phyloP scores from a whole-genome alignment of 2,888 invertebrate species.

The Andrena chrysosceles region DNA sequence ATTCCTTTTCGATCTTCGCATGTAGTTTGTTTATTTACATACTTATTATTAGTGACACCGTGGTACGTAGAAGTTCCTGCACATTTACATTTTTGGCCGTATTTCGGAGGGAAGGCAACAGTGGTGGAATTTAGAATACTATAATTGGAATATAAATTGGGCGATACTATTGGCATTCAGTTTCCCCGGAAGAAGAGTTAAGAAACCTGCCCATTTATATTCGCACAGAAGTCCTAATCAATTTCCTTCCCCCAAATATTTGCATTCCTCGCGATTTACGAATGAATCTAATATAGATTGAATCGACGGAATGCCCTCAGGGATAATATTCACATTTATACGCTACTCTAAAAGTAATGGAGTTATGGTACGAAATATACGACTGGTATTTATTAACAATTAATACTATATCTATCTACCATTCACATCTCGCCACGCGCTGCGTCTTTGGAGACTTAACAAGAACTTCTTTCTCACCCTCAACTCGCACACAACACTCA shows the following conservation, averaged over 20 bases:
- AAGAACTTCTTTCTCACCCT: background rate
- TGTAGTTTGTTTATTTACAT: slow-evolving; percentile 20
- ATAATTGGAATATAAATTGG: background rate
- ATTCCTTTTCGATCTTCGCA: background rate
- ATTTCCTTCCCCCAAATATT: background rate
- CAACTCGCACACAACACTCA: background rate
- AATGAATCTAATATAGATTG: background rate
- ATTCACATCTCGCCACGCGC: background rate
- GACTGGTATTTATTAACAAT: slow-evolving; percentile 32
- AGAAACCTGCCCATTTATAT: background rate
- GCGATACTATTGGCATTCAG: background rate
- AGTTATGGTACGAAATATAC: background rate
- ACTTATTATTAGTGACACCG: slow-evolving; percentile 5
- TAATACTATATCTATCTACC: background rate
- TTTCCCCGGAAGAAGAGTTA: background rate
- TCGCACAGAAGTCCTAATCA: background rate
- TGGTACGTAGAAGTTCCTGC: background rate
- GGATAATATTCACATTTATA: background rate
- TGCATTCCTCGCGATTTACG: background rate
- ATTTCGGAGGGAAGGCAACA: background rate
- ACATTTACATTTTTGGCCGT: background rate
- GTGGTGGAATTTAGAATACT: background rate
- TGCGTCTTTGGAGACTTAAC: background rate
- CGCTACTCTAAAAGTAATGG: slow-evolving; percentile 4
- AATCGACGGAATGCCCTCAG: background rate